These are phyloP conservation scores for Catagonus wagneri DNA, from an alignment of 2,113 vertebrate genomes.

Conservation along the genomic window DNA sequence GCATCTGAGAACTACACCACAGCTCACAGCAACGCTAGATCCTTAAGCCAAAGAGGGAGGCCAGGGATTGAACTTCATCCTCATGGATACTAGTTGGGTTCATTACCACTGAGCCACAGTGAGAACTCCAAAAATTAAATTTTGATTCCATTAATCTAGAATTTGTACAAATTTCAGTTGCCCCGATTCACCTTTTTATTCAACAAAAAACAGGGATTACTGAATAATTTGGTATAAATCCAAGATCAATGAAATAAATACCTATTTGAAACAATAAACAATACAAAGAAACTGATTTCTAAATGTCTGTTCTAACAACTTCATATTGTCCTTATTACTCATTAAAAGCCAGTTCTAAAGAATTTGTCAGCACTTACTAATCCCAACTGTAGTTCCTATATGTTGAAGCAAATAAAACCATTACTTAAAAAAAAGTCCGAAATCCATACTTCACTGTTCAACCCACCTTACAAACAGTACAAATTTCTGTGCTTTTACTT, in stretches of 20 bases:
- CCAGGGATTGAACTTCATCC: too few species aligned
- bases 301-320: not conserved
- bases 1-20: too few species aligned
- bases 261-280: not conserved
- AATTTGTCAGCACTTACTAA: constrained; percentile 2
- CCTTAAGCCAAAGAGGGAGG: too few species aligned
- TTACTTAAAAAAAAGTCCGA: not conserved
- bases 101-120: too few species aligned
- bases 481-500: constrained; percentile 26
- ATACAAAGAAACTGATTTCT: not conserved
- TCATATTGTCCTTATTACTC: not conserved
- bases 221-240: not conserved
- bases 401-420: not conserved
- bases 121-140: not conserved
- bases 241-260: not conserved
- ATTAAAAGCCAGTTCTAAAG: constrained; percentile 16
- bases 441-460: not conserved
- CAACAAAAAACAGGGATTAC: not conserved
- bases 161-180: not conserved
- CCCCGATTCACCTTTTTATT: constrained; percentile 10
- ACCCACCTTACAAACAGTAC: not conserved
- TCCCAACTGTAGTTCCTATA: not conserved
- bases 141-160: constrained; percentile 13
- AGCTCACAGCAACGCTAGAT: too few species aligned
- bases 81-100: too few species aligned